Evolutionary conservation across 2,113 vertebrate genomes (phyloP), one percentile per base, ranked within the genome.

Genomic region (Phocoena sinus): DNA sequence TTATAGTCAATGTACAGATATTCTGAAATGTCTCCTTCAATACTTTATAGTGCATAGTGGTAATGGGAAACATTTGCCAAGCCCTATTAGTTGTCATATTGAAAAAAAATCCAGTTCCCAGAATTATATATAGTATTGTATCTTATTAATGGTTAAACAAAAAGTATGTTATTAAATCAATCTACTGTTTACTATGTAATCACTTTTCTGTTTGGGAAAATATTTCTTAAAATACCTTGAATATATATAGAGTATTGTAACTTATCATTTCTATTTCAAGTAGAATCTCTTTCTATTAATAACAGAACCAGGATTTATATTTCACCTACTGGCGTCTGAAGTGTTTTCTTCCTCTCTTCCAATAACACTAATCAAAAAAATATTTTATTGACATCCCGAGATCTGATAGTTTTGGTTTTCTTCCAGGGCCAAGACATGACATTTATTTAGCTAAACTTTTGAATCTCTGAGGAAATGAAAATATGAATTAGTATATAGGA

Each of bases 81-180:
- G 2, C 4, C 18, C 6, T 77, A 23, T 58, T 79, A 17, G 8
- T 63, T 89, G 18, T 84, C 7, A 70, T 86, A 28, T 8, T 60
- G 2, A 60, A 95, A 92, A 84, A n/a, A 23, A 25, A 58, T 31
- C 5, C 23, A 85, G 7, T 20, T 83, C 21, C 82, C 5, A 56
- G 25, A 92, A 79, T 62, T 53, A 68, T 60, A 17, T 73, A 47
- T 26, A 84, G 4, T n/a, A n/a, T 17, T 53, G 1, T 79, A 88
- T 91, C 44, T 81, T 88, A 58, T 58, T 77, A 74, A 53, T 76
- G 21, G 28, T 50, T 80, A 76, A 94, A 83, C 0, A 65, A 56
- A n/a, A 2, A 74, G 1, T 79, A 3, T 80, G 7, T 68, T 71
- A 25, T 18, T 60, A 89, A 79, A 81, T 91, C 1, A 76, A 87